Evolutionary conservation across 92 coral and sea anemone genomes (phyloP), one percentile per base, ranked within the genome.

Genomic region (Porites evermanni): DNA sequence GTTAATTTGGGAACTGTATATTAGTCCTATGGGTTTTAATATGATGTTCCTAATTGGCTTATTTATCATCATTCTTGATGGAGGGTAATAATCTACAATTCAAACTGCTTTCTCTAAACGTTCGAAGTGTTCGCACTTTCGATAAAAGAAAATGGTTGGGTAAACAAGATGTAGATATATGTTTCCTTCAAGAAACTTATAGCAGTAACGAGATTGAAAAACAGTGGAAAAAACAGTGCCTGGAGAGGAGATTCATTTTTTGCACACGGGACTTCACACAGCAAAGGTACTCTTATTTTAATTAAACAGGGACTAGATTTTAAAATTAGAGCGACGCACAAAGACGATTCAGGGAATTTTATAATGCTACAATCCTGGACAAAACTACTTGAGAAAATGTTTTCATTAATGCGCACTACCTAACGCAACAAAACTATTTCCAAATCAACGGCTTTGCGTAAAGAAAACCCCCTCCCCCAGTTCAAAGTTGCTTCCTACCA

Each of bases 171-270:
- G 75, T 47, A 70, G 75, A 70, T 70, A 70, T 19, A 8, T 70
- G 19, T 24, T 70, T 70, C 26, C 75, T 70, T 70, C 75, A 70
- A 70, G 75, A 70, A 19, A 70, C 75, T 70, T 70, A 70, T 16
- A 70, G 75, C 50, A 17, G 38, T 17, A 47, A 70, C 9, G 75
- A 70, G 11, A 20, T 70, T 70, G 53, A 17, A 70, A 44, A 70
- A 13, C 75, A 70, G 1, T 70, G 75, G 75, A 70, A 47, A 24
- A 70, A 70, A 24, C 75, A 23, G 53, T 1, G 32, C 32, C 32
- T 70, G 75, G 75, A 70, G 75, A 70, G 75, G 75, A 70, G 38
- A 70, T 70, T 17, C 26, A 16, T 70, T 17, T 44, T 70, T 70
- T 18, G 75, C 75, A 7, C 53, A 24, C 26, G 75, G 75, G 75